These are phyloP conservation scores for Oithona nana DNA, from an alignment of 2,888 invertebrate genomes.

Conservation along the genomic window DNA sequence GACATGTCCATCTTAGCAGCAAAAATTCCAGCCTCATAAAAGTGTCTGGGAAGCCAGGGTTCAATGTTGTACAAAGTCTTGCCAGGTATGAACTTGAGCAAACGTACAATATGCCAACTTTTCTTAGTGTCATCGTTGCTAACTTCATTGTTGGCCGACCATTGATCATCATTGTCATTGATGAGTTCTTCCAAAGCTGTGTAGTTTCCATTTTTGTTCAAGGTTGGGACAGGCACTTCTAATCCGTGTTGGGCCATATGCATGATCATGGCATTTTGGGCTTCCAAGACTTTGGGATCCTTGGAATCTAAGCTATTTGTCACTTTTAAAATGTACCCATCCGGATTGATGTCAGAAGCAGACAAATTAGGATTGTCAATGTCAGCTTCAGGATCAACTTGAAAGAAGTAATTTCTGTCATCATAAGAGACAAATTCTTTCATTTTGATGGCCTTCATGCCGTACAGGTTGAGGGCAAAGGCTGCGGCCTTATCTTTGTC, in stretches of 20 bases:
- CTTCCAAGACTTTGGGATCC: conserved; percentile 44
- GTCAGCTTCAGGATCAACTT: conserved; percentile 32
- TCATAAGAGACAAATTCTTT: conserved; percentile 52
- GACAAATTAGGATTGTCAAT: conserved; percentile 28
- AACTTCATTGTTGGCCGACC: conserved; percentile 30
- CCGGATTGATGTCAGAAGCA: conserved; percentile 20
- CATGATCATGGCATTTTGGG: conserved; percentile 51
- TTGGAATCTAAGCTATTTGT: conserved; percentile 61
- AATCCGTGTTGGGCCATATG: conserved; percentile 45
- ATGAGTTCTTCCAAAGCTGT: conserved; percentile 19
- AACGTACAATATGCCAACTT: conserved; percentile 43
- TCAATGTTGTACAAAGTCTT: conserved; percentile 43
- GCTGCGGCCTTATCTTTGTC: conserved; percentile 35
- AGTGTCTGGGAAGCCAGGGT: conserved; percentile 36
- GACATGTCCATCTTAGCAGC: conserved; percentile 44
- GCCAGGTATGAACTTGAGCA: conserved; percentile 57
- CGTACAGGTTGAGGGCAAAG: conserved; percentile 40
- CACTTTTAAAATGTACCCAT: conserved; percentile 48
- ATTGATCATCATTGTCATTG: conserved; percentile 34
- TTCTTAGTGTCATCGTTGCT: conserved; percentile 7
- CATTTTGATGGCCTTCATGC: conserved; percentile 38
- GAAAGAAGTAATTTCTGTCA: conserved; percentile 51
- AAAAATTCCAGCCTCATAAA: conserved; percentile 51
- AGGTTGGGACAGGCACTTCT: conserved; percentile 47
- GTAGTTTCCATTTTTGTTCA: conserved; percentile 40